Evolutionary conservation across 2,797 vertebrate species (phyloP).

Genomic region (Lepus townsendii): DNA sequence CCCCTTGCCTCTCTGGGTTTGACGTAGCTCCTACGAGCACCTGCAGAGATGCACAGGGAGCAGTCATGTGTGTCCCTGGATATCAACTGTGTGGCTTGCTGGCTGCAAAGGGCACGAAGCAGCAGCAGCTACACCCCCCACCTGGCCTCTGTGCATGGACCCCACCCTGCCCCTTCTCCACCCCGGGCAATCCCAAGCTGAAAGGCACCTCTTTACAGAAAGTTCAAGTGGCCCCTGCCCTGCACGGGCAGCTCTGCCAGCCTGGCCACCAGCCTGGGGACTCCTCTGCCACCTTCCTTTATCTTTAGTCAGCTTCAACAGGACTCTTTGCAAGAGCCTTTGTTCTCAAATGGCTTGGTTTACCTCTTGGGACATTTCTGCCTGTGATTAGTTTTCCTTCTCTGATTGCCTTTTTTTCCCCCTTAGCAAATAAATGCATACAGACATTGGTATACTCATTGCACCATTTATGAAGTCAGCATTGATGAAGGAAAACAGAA

Average conservation of each 20-base stretch:
- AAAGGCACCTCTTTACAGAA: not conserved
- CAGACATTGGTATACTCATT: not conserved
- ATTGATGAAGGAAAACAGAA: conserved; percentile 26
- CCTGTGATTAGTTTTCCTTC: not conserved
- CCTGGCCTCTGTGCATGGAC: not conserved
- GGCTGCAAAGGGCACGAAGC: no score
- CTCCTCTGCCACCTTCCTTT: conserved; percentile 34
- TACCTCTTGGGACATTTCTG: conserved; percentile 56
- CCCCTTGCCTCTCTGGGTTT: not conserved
- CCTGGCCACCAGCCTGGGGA: not conserved
- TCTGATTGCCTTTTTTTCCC: not conserved
- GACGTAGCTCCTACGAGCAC: not conserved
- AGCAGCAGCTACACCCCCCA: not conserved
- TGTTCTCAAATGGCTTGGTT: conserved; percentile 62
- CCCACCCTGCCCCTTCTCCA: not conserved
- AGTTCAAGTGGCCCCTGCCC: not conserved
- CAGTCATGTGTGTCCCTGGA: not conserved
- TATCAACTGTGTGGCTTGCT: not conserved
- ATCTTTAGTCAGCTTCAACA: conserved; percentile 55
- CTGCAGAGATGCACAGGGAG: not conserved
- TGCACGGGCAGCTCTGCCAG: not conserved
- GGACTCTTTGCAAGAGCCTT: conserved; percentile 69
- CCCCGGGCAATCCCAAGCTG: not conserved
- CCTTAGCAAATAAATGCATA: conserved; percentile 56
- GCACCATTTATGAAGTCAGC: not conserved